Evolutionary conservation across 2,888 invertebrate species (phyloP), one percentile per base, ranked within the genome.

Genomic region (Erebia aethiops): DNA sequence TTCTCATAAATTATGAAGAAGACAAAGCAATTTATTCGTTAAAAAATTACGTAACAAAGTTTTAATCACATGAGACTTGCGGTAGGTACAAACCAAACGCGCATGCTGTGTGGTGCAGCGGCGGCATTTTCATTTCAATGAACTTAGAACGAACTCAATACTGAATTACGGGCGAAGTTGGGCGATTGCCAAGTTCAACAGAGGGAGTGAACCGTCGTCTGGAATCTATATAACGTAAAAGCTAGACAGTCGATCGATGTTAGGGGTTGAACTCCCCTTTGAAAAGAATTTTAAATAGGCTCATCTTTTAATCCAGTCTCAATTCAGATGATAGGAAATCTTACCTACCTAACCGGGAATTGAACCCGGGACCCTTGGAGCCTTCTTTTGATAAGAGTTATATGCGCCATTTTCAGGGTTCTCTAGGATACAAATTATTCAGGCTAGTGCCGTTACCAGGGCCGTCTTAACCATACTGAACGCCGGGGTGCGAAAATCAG

Each of bases 151-250:
- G 54, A 43, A 51, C 51, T 60, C 52, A 51, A 70, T 60, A 71
- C 68, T 69, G 51, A 49, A 60, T 71, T 72, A 61, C 41, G 49
- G 57, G 61, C 64, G 49, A 14, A 49, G 62, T 71, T 74, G 74
- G 74, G 54, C 62, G 21, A n/a, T 41, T 63, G 70, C 74, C 74
- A 66, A 58, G 60, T 16, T 58, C 64, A 41, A 54, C 64, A 18
- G 49, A 46, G 67, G 66, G 67, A 51, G 67, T 16, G 43, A 46
- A 41, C 66, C 66, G 16, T 21, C 46, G 67, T 67, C 58, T 67
- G 67, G 49, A 14, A 49, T 57, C 49, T 67, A 51, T 67, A 60
- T 56, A 35, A 67, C 13, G n/a, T 58, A 51, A 35, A 8, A n/a
- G 54, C 16, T 21, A 35, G 35, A 67, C 58, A 58, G 13, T 49